Evolutionary conservation across 2,797 vertebrate species (phyloP).

Genomic region (Amphiprion clarkii): DNA sequence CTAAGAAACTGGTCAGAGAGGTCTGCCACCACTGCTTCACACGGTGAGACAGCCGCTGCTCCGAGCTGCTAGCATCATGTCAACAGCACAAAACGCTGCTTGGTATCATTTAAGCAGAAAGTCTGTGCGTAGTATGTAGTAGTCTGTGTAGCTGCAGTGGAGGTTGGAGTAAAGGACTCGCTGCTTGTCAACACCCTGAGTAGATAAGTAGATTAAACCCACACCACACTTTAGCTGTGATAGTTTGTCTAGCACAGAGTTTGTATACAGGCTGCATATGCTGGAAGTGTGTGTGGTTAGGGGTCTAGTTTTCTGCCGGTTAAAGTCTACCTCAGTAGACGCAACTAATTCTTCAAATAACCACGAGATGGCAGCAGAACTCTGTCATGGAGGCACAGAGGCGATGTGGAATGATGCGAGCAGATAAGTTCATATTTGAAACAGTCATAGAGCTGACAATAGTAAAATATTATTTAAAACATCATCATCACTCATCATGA

Average conservation of each 20-base stretch:
- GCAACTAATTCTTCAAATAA: not conserved
- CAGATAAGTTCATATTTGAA: not conserved
- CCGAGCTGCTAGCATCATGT: not conserved
- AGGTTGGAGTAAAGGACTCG: not conserved
- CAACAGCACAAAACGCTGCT: not conserved
- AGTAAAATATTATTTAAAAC: not conserved
- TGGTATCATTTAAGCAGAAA: not conserved
- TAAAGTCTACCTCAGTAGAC: not conserved
- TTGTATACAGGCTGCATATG: not conserved
- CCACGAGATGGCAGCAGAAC: constrained; percentile 56
- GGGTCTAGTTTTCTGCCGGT: not conserved
- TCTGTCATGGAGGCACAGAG: not conserved
- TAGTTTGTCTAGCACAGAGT: too few relatives aligned
- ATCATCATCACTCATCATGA: not conserved
- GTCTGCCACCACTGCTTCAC: constrained; percentile 90
- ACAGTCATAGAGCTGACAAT: not conserved
- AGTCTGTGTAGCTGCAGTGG: not conserved
- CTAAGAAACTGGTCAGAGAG: constrained; percentile 73
- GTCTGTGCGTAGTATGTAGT: too few relatives aligned
- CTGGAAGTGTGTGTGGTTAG: not conserved
- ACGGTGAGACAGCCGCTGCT: constrained; percentile 80
- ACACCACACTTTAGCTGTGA: too few relatives aligned
- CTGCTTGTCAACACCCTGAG: too few relatives aligned
- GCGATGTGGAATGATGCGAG: not conserved
- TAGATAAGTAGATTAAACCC: not conserved